These are phyloP conservation scores for Mesoligia furuncula DNA, from an alignment of 2,888 invertebrate species.

Conservation along the genomic window DNA sequence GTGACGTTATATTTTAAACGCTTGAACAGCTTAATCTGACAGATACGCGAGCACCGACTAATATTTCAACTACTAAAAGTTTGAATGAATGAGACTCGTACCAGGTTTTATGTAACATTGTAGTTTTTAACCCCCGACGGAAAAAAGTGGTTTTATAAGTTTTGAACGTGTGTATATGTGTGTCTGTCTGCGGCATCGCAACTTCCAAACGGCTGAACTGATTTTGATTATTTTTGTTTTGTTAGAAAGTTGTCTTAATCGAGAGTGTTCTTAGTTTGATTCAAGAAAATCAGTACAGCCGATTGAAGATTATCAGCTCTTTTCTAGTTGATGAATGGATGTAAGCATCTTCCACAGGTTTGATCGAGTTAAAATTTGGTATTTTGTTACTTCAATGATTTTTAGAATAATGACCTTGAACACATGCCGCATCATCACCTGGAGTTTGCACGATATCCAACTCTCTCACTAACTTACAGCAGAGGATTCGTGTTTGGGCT, in stretches of 20 bases:
- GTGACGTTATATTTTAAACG: slow-evolving; percentile 7
- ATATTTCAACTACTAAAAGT: slow-evolving; percentile 23
- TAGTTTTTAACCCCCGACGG: not conserved
- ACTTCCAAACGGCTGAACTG: not conserved
- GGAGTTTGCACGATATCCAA: too few species aligned
- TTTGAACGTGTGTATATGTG: not conserved
- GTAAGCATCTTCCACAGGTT: too few species aligned
- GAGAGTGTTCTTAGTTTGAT: not conserved
- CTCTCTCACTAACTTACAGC: too few species aligned
- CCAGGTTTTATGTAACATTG: slow-evolving; percentile 2
- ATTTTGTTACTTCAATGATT: too few species aligned
- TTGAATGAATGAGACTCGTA: not conserved
- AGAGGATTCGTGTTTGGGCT: too few species aligned
- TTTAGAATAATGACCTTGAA: too few species aligned
- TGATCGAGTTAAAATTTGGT: too few species aligned
- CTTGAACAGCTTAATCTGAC: slow-evolving; percentile 7
- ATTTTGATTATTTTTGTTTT: not conserved
- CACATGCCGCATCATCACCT: too few species aligned
- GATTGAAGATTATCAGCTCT: not conserved
- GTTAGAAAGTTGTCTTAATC: not conserved
- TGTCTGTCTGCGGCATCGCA: not conserved
- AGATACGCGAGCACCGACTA: slow-evolving; percentile 5
- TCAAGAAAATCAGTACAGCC: too few species aligned
- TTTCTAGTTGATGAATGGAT: not conserved
- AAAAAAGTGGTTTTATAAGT: not conserved